phyloP scores from a whole-genome alignment of 2,888 invertebrate species.

The Acrobasis repandana region DNA sequence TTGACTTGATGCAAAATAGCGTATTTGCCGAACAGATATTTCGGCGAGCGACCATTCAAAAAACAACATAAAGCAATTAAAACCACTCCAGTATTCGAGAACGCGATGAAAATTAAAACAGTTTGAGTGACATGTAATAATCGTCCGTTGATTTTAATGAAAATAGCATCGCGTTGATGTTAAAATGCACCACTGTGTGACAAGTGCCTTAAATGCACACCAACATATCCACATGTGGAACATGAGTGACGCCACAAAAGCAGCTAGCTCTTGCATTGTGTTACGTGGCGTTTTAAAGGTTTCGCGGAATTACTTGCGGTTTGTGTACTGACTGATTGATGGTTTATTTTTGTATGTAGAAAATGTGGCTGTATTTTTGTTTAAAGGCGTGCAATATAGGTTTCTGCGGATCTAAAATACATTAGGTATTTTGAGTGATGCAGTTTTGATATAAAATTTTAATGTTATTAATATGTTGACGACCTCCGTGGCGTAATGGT shows the following conservation, averaged over 20 bases:
- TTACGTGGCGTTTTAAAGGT: constrained; percentile 4
- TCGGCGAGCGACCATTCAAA: not conserved
- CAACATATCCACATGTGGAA: not conserved
- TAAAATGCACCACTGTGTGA: constrained; percentile 9
- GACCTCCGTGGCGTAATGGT: no score
- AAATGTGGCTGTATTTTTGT: no score
- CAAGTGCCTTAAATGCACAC: constrained; percentile 6
- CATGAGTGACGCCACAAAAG: constrained; percentile 9
- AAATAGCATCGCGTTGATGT: constrained; percentile 12
- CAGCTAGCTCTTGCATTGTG: constrained; percentile 11
- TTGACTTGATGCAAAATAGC: no score
- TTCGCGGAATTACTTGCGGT: constrained; percentile 18
- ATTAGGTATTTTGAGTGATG: no score
- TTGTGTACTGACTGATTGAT: constrained; percentile 11
- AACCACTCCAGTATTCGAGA: not conserved
- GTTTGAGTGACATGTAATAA: constrained; percentile 5
- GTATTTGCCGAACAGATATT: not conserved
- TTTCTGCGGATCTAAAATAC: no score
- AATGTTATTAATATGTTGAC: no score
- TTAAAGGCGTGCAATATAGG: no score
- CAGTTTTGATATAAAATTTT: no score
- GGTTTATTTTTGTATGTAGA: not conserved
- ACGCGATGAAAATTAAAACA: constrained; percentile 1
- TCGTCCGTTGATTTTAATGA: not conserved
- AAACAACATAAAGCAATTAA: not conserved